phyloP scores from a whole-genome alignment of 2,113 vertebrate genomes.

The Leuciscus idus region DNA sequence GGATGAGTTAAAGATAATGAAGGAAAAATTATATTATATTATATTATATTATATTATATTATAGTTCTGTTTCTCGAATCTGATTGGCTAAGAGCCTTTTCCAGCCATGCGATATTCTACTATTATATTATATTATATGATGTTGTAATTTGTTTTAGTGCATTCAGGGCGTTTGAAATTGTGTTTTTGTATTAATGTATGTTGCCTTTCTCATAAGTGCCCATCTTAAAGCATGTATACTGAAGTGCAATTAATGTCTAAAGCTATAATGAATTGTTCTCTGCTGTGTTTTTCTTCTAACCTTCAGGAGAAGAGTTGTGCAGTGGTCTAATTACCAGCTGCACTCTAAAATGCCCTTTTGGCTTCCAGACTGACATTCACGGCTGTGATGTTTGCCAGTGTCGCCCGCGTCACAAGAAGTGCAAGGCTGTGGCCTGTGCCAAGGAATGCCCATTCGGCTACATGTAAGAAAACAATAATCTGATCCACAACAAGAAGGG shows the following conservation, averaged over 20 bases:
- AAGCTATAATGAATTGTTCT: neutral
- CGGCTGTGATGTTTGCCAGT: slow-evolving; percentile 85
- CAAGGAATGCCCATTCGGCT: slow-evolving; percentile 87
- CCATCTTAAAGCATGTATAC: neutral
- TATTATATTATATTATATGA: neutral
- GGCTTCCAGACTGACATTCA: slow-evolving; percentile 83
- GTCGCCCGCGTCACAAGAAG: slow-evolving; percentile 83
- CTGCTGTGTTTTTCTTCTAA: slow-evolving; percentile 37
- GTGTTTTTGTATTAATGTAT: neutral
- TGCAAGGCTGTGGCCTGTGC: slow-evolving; percentile 84
- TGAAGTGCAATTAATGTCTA: slow-evolving; percentile 1
- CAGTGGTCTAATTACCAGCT: slow-evolving; percentile 75
- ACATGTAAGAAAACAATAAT: slow-evolving; percentile 76
- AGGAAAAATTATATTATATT: neutral
- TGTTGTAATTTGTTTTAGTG: neutral
- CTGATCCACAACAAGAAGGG: neutral
- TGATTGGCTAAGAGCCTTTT: too few relatives aligned
- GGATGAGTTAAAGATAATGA: neutral
- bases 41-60: too few relatives aligned
- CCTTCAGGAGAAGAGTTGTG: slow-evolving; percentile 84
- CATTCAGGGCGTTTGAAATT: too few relatives aligned
- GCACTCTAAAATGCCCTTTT: slow-evolving; percentile 82
- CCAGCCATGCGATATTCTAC: neutral
- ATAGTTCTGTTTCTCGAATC: too few relatives aligned
- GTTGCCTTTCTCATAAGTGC: neutral